These are phyloP conservation scores for Drosophila paramelanica DNA, from an alignment of 2,888 invertebrate genomes.

Conservation along the genomic window DNA sequence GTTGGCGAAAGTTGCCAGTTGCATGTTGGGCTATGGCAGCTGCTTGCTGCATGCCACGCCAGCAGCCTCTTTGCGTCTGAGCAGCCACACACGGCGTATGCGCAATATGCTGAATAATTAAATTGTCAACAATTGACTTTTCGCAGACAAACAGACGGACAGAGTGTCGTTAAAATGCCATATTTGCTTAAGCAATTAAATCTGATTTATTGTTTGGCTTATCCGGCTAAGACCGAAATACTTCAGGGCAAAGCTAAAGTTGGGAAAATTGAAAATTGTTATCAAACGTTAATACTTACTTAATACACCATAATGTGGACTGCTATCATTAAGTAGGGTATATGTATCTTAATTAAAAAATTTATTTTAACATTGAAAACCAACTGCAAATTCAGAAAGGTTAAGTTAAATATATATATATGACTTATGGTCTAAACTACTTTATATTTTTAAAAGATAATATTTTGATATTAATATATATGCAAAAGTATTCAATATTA, in stretches of 20 bases:
- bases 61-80: constrained; percentile 14
- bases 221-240: constrained; percentile 31
- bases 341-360: too few relatives aligned
- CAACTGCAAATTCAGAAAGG: too few relatives aligned
- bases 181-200: constrained; percentile 37
- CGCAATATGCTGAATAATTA: constrained; percentile 68
- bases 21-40: constrained; percentile 29
- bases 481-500: background rate
- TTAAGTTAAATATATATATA: too few relatives aligned
- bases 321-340: too few relatives aligned
- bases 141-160: constrained; percentile 9
- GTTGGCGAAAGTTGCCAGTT: constrained; percentile 58
- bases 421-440: too few relatives aligned
- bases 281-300: constrained; percentile 1
- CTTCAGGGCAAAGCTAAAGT: constrained; percentile 4
- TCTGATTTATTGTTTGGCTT: constrained; percentile 43
- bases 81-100: constrained; percentile 56
- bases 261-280: constrained; percentile 7
- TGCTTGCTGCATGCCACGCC: constrained; percentile 41
- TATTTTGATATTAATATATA: background rate
- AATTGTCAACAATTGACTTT: constrained; percentile 72
- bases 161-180: constrained; percentile 33
- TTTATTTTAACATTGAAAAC: too few relatives aligned
- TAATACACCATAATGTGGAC: background rate
- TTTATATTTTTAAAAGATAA: too few relatives aligned